Conservation (phyloP, 2,113 vertebrate species). For the Paradoxurus hermaphroditus region DNA sequence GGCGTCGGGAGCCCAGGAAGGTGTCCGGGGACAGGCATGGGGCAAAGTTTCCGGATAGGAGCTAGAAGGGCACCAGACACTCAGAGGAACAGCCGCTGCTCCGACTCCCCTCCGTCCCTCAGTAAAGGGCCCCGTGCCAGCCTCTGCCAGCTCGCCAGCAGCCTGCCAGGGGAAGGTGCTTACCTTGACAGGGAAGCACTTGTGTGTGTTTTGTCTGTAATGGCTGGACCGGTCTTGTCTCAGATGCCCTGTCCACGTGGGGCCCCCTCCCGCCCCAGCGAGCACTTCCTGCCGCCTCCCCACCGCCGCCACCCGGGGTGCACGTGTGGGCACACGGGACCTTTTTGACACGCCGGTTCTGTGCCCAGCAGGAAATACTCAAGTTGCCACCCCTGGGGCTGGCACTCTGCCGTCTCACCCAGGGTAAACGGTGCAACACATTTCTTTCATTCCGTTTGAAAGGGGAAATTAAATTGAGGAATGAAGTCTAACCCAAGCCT, state of each 20-base stretch:
- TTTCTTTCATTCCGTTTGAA: background rate
- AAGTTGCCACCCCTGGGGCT: constrained; percentile 9
- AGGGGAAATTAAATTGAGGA: constrained; percentile 47
- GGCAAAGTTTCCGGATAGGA: background rate
- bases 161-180: background rate
- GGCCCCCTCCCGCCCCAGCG: fast-evolving
- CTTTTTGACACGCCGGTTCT: background rate
- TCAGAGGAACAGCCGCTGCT: background rate
- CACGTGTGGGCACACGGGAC: background rate
- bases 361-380: background rate
- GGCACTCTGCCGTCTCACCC: background rate
- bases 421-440: background rate
- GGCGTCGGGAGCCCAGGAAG: background rate
- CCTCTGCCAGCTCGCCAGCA: background rate
- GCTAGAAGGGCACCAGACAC: background rate
- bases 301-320: background rate
- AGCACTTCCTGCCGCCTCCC: background rate
- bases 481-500: background rate
- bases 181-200: background rate
- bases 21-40: background rate
- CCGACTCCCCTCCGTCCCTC: background rate
- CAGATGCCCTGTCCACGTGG: background rate
- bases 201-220: background rate
- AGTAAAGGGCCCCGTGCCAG: background rate
- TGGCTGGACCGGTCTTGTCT: background rate